Evolutionary conservation across 2,797 vertebrate genomes (phyloP), one percentile per base, ranked within the genome.

Genomic region (Pangasius djambal): DNA sequence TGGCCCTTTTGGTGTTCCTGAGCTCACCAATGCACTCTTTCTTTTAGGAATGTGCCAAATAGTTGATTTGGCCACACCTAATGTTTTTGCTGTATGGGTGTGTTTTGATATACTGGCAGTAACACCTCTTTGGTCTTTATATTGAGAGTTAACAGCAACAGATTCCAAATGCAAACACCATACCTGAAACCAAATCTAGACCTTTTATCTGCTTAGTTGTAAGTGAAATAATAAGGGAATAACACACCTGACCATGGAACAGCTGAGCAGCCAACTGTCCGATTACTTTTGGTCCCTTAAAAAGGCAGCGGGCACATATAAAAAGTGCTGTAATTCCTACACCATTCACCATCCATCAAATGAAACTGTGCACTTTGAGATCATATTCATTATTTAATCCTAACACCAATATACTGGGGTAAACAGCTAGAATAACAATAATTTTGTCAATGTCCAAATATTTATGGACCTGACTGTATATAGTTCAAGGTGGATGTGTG

Each of bases 11-110:
- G 12, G 6, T 52, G 28, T 31, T 57, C 15, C 28, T 52, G 75
- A 52, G 28, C 40, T 77, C 34, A 40, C 6, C 34, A 40, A 7
- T 72, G 70, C 1, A 3, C 13, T 50, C 22, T 28, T 18, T 20
- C 67, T 88, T 86, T 84, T 63, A 88, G 87, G n/a, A 88, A 88
- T 88, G 88, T 88, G 31, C 37, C 65, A 89, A 86, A 87, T 48
- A 89, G 77, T 88, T 90, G 84, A 88, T 89, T 88, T 90, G 85
- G 87, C 87, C 87, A 89, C 57, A 89, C 84, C 69, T 87, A 89
- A 88, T 86, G 88, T 88, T 91, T 88, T 84, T 90, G 87, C 85
- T 69, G 63, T 67, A 78, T 52, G 75, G 13, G 48, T 78, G 15
- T 52, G 48, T 78, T 70, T 75, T 48, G 22, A 48, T 28, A 48